Base-by-base conservation (phyloP, 2,797 vertebrate genomes). In the Danio kyathit region DNA sequence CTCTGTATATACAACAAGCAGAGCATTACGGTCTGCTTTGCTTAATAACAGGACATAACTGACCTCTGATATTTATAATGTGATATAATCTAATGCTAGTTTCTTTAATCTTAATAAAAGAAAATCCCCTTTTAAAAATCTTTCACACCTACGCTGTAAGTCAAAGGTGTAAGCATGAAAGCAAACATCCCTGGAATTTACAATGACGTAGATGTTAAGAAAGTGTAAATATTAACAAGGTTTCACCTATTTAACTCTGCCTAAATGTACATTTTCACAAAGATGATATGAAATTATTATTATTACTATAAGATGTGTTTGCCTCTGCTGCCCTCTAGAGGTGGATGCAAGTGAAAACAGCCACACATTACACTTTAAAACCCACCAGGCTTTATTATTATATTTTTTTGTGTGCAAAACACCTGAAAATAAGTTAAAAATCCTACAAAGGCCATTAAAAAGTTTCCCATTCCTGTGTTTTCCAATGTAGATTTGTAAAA, bases 1-100 rank as follows among this genome's bases (percentile, higher is more conserved):
- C 74, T 51, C 60, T 5, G 16, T 65, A 13, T 40, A 9, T 10
- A 44, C 7, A 43, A 17, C 14, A 52, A 61, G 56, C 46, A 67
- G 40, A 69, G n/a, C 57, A 75, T 67, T 85, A 86, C 65, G 76
- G 89, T 89, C 89, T 88, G 82, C 85, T 91, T 92, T 89, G 88
- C 89, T 86, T 91, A 88, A 89, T 89, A 92, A 75, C 80, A 21
- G 86, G 87, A 86, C 88, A 90, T 90, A 90, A 91, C 90, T 90
- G 89, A 89, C 90, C 91, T 87, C 90, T 29, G 29, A 29, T 29
- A 29, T 3, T 29, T 29, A 29, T 88, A 84, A 87, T 91, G 88
- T 88, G 21, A 61, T 17, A 48, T 17, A 44, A 74, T 61, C 9
- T 61, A 51, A 5, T 41, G 72, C 44, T 61, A 21, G 44, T 60